Conservation (phyloP, 53 echinoderm and acorn worm genomes). For the Hippasteria phrygiana region DNA sequence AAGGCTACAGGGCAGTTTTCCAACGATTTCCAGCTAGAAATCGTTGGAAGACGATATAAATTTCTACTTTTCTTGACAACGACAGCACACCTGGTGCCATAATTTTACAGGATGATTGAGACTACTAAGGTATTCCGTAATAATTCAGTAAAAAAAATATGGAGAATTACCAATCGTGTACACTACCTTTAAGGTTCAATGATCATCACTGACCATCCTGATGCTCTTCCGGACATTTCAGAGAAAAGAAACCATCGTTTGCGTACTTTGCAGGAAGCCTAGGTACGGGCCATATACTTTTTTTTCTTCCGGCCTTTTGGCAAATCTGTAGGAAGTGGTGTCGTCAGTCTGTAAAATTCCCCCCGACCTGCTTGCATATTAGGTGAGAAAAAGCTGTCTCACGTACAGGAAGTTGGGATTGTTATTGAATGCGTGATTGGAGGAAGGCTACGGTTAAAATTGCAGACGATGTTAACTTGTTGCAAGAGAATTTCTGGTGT, state of each 20-base stretch:
- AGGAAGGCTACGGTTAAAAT: neutral
- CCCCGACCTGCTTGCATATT: neutral
- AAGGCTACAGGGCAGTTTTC: too few species aligned
- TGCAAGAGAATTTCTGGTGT: neutral
- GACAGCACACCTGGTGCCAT: too few species aligned
- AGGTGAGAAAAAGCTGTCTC: neutral
- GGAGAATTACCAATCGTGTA: too few species aligned
- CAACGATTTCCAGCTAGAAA: too few species aligned
- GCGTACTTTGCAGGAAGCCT: neutral
- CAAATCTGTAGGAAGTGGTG: slow-evolving; percentile 21
- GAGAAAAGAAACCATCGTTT: neutral
- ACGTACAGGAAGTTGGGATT: neutral
- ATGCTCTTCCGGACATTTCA: neutral
- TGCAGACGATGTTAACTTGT: neutral
- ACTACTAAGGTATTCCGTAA: too few species aligned
- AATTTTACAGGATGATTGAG: too few species aligned
- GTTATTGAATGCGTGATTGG: neutral
- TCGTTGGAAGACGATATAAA: too few species aligned
- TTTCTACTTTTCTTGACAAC: too few species aligned
- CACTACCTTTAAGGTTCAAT: neutral
- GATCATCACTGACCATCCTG: neutral
- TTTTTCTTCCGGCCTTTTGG: slow-evolving; percentile 19
- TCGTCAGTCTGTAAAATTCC: slow-evolving; percentile 10
- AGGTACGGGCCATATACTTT: neutral
- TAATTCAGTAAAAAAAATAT: too few species aligned